Evolutionary conservation across 2,797 vertebrate genomes (phyloP).

Genomic region (Rhyacichthys aspro): DNA sequence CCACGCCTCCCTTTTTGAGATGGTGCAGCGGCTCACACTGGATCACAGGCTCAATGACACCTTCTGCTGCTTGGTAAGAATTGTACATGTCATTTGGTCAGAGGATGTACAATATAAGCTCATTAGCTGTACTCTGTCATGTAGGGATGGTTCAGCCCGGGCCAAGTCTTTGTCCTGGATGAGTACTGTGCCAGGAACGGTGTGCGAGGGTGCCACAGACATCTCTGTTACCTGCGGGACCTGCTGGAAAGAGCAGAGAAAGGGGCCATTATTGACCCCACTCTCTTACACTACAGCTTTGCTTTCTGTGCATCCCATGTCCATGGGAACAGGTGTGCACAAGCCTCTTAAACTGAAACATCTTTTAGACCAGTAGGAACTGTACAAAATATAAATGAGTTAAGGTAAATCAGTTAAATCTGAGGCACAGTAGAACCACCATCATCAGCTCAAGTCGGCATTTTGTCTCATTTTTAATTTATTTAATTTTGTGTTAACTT

Average conservation of each 20-base stretch:
- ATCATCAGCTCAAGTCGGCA: neutral
- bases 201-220: constrained; percentile 96
- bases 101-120: neutral
- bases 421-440: constrained; percentile 4
- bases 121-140: constrained; percentile 35
- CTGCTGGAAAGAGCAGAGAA: constrained; percentile 95
- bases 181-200: constrained; percentile 98
- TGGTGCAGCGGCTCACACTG: constrained; percentile 97
- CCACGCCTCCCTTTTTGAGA: constrained; percentile 99
- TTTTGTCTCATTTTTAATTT: constrained; percentile 33
- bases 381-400: neutral
- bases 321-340: constrained; percentile 95
- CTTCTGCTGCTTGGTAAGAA: constrained; percentile 97
- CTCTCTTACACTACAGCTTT: constrained; percentile 98
- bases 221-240: constrained; percentile 96
- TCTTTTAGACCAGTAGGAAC: neutral
- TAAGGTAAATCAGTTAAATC: neutral
- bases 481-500: constrained; percentile 35
- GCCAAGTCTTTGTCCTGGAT: constrained; percentile 98
- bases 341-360: constrained; percentile 15
- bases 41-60: constrained; percentile 99
- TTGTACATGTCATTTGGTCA: neutral
- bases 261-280: constrained; percentile 96
- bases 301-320: constrained; percentile 99
- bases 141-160: constrained; percentile 99